Base-by-base conservation (phyloP, 2,113 vertebrate species). In the Trichechus manatus region DNA sequence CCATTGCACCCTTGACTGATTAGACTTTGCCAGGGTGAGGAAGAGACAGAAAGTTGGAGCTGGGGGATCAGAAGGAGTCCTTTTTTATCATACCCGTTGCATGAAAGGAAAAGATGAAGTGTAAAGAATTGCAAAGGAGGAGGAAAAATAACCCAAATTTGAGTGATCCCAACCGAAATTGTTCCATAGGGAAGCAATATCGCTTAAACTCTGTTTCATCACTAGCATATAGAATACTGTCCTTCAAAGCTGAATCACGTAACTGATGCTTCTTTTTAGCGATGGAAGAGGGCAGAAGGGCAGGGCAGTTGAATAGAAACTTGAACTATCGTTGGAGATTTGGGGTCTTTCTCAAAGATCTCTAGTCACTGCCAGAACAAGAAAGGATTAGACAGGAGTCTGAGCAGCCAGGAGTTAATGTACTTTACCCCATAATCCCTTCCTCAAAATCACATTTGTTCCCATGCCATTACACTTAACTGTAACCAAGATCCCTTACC, bases 321-420 rank as follows among this genome's bases (percentile, higher is more conserved):
- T 17, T 9, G 22, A 20, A 11, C 25, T 50, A 64, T 83, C 42
- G 17, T 17, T 44, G 70, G 66, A 11, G 14, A 47, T 85, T 13
- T 59, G 50, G 29, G 77, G 1, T 56, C 72, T 93, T 89, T 92
- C 25, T 79, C 23, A 82, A 79, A 72, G 80, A 87, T 33, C 61
- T 33, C 27, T 31, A 47, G 31, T 83, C 80, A 79, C 36, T 93
- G 11, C 17, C 36, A 92, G 59, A 33, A 86, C 7, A 31, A 29
- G 8, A 56, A 23, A 20, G n/a, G 8, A 27, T 29, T 64, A 27
- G 2, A 9, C 11, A 11, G 68, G 47, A 47, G n/a, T 89, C 63
- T 29, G 19, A 77, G 59, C 19, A 72, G 9, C 66, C 59, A 29
- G 13, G 29, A 61, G 44, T 39, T 79, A 61, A 6, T 20, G 6